These are phyloP conservation scores for Phocides pigmalion DNA, from an alignment of 1,140 invertebrate species.

Conservation along the genomic window DNA sequence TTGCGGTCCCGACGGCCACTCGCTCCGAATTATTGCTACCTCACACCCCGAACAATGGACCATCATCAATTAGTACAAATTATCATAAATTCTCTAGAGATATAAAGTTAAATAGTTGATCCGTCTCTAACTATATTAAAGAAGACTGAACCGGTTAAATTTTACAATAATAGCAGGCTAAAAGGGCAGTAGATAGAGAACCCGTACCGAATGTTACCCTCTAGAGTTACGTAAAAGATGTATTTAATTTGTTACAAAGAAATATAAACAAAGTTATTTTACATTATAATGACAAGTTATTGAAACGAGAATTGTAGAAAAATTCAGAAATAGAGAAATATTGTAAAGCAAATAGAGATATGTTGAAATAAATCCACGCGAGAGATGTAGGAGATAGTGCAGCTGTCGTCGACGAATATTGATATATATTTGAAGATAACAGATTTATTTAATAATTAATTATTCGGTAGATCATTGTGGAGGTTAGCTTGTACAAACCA, in stretches of 20 bases:
- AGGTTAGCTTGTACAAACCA: conserved; percentile 83
- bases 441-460: conserved; percentile 77
- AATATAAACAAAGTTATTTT: conserved; percentile 12
- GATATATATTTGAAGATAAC: conserved; percentile 59
- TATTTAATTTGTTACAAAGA: conserved; percentile 5
- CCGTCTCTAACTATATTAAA: conserved; percentile 32
- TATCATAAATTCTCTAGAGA: conserved; percentile 23
- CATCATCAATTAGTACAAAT: conserved; percentile 35
- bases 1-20: conserved; percentile 25
- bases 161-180: conserved; percentile 27
- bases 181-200: conserved; percentile 10
- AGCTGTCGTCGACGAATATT: conserved; percentile 27
- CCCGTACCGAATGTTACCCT: not conserved
- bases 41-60: conserved; percentile 22
- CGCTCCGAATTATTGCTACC: conserved; percentile 25
- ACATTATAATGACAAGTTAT: conserved; percentile 16
- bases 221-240: conserved; percentile 12
- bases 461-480: conserved; percentile 80
- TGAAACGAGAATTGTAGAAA: conserved; percentile 5
- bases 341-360: conserved; percentile 5
- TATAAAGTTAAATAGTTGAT: conserved; percentile 31
- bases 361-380: conserved; percentile 23
- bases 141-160: conserved; percentile 34
- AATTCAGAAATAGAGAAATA: no score
- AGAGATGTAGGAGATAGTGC: conserved; percentile 32